phyloP scores from a whole-genome alignment of 2,888 invertebrate genomes.

The Meandrusa payeni region DNA sequence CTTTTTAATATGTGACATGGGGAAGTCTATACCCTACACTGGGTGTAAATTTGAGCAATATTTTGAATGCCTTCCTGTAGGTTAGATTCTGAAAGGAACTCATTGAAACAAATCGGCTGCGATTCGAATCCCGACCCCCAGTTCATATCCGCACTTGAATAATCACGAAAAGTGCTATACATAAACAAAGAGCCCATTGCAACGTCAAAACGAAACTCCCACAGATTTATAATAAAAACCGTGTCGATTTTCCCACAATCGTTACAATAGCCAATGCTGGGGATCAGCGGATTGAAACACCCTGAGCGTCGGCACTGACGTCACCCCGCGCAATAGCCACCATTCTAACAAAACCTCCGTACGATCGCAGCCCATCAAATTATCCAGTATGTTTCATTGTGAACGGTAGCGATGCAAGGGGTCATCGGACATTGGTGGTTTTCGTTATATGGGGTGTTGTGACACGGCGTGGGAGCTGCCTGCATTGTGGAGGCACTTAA shows the following conservation, averaged over 20 bases:
- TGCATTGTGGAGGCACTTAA: conserved; percentile 75
- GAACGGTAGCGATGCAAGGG: conserved; percentile 31
- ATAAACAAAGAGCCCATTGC: conserved; percentile 48
- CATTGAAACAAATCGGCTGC: too few species aligned
- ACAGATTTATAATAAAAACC: conserved; percentile 74
- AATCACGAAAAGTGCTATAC: conserved; percentile 30
- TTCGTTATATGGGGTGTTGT: conserved; percentile 65
- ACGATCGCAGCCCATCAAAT: conserved; percentile 19
- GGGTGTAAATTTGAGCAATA: too few species aligned
- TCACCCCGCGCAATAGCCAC: conserved; percentile 43
- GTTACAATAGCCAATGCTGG: conserved; percentile 57
- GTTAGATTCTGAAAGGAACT: too few species aligned
- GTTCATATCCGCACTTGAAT: conserved; percentile 24
- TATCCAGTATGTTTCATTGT: conserved; percentile 2
- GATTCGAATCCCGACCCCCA: too few species aligned
- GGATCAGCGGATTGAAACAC: conserved; percentile 68
- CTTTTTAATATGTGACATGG: too few species aligned
- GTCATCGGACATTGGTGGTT: conserved; percentile 39
- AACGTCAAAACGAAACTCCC: conserved; percentile 72
- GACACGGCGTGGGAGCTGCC: conserved; percentile 76
- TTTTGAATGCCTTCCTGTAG: too few species aligned
- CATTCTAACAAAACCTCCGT: conserved; percentile 42
- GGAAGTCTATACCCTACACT: too few species aligned
- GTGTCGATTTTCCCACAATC: conserved; percentile 75
- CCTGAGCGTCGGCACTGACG: conserved; percentile 51